Base-by-base conservation (phyloP, 1,140 invertebrate species). In the Diprion similis region DNA sequence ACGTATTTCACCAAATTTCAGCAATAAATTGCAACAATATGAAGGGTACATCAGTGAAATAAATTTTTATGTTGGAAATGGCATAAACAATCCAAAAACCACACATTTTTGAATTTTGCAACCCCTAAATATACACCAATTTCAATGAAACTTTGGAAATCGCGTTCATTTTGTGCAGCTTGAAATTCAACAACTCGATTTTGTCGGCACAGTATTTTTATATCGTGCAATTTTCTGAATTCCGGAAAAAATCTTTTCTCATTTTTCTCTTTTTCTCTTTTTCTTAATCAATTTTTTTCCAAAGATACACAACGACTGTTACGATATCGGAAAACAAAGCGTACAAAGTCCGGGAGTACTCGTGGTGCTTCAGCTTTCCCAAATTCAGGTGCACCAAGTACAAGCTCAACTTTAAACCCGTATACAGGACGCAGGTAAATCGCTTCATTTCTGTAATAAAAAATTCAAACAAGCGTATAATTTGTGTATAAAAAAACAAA, bases 291-390 rank as follows among this genome's bases (percentile, higher is more conserved):
- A 66, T 47, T 74, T 80, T 75, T 71, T 78, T 79, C 80, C 90
- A 59, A 82, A 96, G 95, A 70, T 95, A 94, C 80, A 91, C 91
- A 51, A 90, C 91, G 64, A 93, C 92, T 19, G 92, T 95, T 10
- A 90, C 89, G 77, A 91, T 95, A 48, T 92, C 94, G 1, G 94
- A 95, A 83, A 87, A 93, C 79, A 92, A 95, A 83, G 94, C 95
- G 0, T 95, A 94, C 78, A 94, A 96, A 86, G 91, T 94, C 59
- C 91, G 94, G 67, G 93, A 93, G 72, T 93, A 93, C 77, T 91
- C 91, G 0, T 97, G 94, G 92, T 97, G 96, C 87, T 89, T 96
- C 9, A 94, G 91, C 80, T 89, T 97, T 48, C 96, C 95, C 46
- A 37, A 37, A 59, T 94, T 95, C 13, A 89, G 93, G 82, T 98